Percentiles rank a stretch among this genome's conserved stretches.
phyloP scores from a whole-genome alignment of 2,888 invertebrate genomes.

The Leucozona laternaria region DNA sequence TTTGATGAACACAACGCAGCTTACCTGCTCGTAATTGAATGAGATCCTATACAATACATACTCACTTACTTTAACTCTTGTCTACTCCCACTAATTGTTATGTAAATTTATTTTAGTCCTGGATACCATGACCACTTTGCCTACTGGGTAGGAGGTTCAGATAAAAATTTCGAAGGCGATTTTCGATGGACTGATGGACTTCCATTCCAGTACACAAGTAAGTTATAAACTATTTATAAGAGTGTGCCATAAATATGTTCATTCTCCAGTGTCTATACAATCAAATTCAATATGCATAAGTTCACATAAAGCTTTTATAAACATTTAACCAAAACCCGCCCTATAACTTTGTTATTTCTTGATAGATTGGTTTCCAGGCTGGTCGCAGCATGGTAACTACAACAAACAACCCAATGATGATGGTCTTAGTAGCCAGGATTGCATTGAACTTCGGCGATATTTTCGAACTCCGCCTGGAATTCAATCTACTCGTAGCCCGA shows the following conservation, averaged over 20 bases:
- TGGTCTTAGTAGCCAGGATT: constrained; percentile 91
- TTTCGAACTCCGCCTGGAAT: constrained; percentile 86
- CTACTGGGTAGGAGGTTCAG: constrained; percentile 93
- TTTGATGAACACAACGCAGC: constrained; percentile 1
- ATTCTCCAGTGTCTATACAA: not conserved
- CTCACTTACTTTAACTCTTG: not conserved
- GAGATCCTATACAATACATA: not conserved
- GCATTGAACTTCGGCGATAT: constrained; percentile 89
- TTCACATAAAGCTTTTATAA: not conserved
- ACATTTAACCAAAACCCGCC: not conserved
- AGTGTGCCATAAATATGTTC: too few relatives aligned
- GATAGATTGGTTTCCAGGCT: constrained; percentile 93
- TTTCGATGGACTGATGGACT: constrained; percentile 92
- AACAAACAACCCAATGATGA: constrained; percentile 92
- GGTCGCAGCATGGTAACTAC: constrained; percentile 88
- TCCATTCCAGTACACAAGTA: constrained; percentile 90
- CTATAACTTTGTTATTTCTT: constrained; percentile 63
- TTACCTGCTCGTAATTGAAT: constrained; percentile 24
- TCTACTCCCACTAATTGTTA: not conserved
- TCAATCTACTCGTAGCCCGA: constrained; percentile 82
- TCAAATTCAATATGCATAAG: not conserved
- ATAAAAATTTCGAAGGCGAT: constrained; percentile 90
- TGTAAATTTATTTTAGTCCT: constrained; percentile 84
- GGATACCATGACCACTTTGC: constrained; percentile 88
- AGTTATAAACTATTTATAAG: constrained; percentile 80